phyloP scores from a whole-genome alignment of 1,140 invertebrate species.

The Brachionus plicatilis region DNA sequence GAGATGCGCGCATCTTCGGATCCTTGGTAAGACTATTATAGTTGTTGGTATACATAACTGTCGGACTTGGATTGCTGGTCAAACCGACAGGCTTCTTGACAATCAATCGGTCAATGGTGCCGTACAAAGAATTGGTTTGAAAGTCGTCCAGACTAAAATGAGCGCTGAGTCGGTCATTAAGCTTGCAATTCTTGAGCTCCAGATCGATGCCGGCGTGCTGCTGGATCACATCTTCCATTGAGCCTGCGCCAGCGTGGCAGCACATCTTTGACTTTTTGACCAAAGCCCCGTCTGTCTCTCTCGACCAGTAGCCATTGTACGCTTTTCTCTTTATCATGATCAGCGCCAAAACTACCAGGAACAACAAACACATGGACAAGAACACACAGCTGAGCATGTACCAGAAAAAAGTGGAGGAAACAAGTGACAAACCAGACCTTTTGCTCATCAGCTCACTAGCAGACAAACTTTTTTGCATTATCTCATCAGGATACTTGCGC shows the following conservation, averaged over 20 bases:
- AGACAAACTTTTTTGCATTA: background rate
- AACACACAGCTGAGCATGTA: constrained; percentile 1
- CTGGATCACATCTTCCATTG: constrained; percentile 11
- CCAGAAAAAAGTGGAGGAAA: background rate
- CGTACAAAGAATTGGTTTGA: constrained; percentile 10
- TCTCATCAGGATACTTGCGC: constrained; percentile 36
- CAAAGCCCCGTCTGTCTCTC: constrained; percentile 6
- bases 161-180: background rate
- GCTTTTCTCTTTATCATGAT: background rate
- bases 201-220: background rate
- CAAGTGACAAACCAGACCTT: background rate
- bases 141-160: background rate
- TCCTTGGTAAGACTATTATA: constrained; percentile 38
- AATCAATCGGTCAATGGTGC: constrained; percentile 34
- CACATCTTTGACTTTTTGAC: constrained; percentile 23
- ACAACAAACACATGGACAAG: background rate
- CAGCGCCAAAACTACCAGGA: background rate
- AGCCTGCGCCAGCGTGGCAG: background rate
- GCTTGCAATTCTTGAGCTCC: background rate
- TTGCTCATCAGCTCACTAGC: background rate
- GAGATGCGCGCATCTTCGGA: background rate
- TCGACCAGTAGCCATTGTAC: constrained; percentile 27
- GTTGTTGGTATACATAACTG: constrained; percentile 38
- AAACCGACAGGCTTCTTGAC: background rate
- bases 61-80: background rate